These are phyloP conservation scores for Oxytorus armatus DNA, from an alignment of 2,888 invertebrate species.

Conservation along the genomic window DNA sequence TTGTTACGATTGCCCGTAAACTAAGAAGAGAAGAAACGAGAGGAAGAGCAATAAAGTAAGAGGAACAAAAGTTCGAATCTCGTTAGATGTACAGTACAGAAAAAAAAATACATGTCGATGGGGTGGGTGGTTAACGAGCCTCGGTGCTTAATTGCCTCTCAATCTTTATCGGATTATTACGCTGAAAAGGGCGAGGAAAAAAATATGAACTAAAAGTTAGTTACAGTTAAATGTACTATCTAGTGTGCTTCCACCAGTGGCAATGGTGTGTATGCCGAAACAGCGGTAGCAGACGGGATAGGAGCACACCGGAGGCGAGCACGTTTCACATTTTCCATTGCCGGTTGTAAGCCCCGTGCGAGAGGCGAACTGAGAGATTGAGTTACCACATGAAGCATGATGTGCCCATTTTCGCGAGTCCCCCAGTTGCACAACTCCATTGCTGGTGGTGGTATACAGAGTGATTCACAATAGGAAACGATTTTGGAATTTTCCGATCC, in stretches of 20 bases:
- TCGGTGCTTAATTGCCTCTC: conserved; percentile 44
- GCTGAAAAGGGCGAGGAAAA: conserved; percentile 1
- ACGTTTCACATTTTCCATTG: conserved; percentile 62
- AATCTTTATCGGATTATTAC: conserved; percentile 49
- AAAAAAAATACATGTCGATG: not conserved
- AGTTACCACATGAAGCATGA: conserved; percentile 49
- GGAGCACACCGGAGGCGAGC: conserved; percentile 28
- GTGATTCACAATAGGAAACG: too few species aligned
- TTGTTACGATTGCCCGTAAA: not conserved
- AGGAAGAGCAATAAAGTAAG: not conserved
- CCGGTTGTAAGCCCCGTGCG: conserved; percentile 36
- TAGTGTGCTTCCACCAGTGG: conserved; percentile 2
- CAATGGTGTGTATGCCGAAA: conserved; percentile 22
- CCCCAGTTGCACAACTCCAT: conserved; percentile 33
- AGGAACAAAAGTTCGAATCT: conserved; percentile 1
- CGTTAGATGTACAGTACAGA: not conserved
- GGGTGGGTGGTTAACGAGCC: conserved; percentile 39
- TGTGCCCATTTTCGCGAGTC: conserved; percentile 42
- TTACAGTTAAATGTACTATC: conserved; percentile 29
- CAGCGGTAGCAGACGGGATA: conserved; percentile 34
- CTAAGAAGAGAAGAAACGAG: not conserved
- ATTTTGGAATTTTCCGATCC: too few species aligned
- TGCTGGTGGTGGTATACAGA: conserved; percentile 5
- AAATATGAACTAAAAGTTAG: conserved; percentile 17
- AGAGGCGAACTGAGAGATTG: conserved; percentile 57